Conservation (phyloP, 2,888 invertebrate species). For the Helicoverpa assulta region DNA sequence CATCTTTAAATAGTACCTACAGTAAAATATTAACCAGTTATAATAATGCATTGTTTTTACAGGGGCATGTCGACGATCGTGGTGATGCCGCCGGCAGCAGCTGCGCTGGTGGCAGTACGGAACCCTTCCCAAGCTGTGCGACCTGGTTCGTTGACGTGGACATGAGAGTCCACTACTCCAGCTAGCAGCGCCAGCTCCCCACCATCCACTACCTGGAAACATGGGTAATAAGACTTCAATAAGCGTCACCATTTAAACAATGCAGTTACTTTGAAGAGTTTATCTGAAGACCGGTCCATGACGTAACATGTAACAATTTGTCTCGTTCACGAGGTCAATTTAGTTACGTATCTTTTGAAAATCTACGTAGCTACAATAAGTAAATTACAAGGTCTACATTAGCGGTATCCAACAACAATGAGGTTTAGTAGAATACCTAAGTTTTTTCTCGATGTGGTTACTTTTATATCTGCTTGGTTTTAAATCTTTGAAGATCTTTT, state of each 20-base stretch:
- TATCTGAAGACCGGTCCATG: constrained; percentile 11
- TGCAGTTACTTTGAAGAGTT: background rate
- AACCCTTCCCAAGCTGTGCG: constrained; percentile 93
- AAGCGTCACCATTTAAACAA: background rate
- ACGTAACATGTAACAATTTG: constrained; percentile 11
- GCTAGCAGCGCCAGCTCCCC: constrained; percentile 88
- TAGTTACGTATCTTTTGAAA: background rate
- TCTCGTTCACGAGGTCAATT: background rate
- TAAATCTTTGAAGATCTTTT: background rate
- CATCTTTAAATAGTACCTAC: background rate
- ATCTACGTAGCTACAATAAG: background rate
- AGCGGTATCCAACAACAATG: background rate
- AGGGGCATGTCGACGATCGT: constrained; percentile 93
- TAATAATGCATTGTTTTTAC: constrained; percentile 76
- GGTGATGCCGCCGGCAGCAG: constrained; percentile 93
- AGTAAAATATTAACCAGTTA: background rate
- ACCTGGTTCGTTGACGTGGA: constrained; percentile 93
- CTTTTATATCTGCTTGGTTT: too few relatives aligned
- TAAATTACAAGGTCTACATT: background rate
- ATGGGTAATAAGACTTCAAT: constrained; percentile 1
- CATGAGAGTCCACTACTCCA: constrained; percentile 93
- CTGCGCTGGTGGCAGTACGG: constrained; percentile 92
- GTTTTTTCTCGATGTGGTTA: too few relatives aligned
- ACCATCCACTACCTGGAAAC: constrained; percentile 74
- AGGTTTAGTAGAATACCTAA: background rate